Evolutionary conservation across 2,888 invertebrate species (phyloP), one percentile per base, ranked within the genome.

Genomic region (Cremastinae sp.): DNA sequence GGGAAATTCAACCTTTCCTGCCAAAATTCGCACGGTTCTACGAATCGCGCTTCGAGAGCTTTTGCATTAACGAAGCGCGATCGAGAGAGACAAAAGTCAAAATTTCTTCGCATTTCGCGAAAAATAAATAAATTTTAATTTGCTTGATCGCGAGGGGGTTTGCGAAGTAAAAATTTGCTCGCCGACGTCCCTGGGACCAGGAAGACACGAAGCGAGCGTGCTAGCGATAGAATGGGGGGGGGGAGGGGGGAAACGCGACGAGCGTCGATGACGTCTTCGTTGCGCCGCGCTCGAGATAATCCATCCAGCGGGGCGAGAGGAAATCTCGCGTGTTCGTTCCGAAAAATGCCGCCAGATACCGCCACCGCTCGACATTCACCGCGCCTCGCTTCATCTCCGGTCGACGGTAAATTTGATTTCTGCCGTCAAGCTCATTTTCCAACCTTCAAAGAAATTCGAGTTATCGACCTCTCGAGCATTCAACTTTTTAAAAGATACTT

Each of bases 281-380:
- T 36, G 38, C 41, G 28, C 12, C 18, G n/a, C 22, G 16, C 22
- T 28, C 3, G 45, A 59, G 43, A 45, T 59, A 59, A 28, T 43
- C 45, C 59, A 43, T 12, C 43, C 12, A 59, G 45, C n/a, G 59
- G 66, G 41, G 58, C 43, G 59, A 54, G 34, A 36, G 47, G 0
- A 28, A 53, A 22, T 5, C 34, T 9, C 28, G 53, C 20, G 22
- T n/a, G 16, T 10, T 34, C 10, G 18, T 38, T 62, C 5, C 61
- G 22, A 18, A 36, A n/a, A 8, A 0, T 7, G 36, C 51, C 75
- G 34, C 61, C 61, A 71, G 75, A 75, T 65, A 9, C 70, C 75
- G 66, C 61, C 66, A 75, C 61, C 66, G 71, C 70, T 54, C 20
- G 59, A 45, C 70, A 28, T 2, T 28, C 28, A 5, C n/a, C n/a